These are phyloP conservation scores for Mus pahari DNA, from an alignment of 2,113 vertebrate species.

Conservation along the genomic window DNA sequence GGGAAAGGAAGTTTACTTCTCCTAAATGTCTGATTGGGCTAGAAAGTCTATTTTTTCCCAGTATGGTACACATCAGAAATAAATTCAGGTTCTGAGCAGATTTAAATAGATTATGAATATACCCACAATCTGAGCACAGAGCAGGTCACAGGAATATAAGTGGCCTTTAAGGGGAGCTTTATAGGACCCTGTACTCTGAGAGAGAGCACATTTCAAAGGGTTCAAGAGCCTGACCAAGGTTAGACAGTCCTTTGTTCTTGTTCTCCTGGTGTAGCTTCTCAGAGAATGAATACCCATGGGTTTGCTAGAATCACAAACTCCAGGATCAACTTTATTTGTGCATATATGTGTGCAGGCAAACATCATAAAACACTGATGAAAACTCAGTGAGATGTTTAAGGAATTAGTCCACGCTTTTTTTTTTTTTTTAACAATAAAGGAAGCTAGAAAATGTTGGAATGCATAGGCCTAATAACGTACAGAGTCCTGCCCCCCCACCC, in stretches of 20 bases:
- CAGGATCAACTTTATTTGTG: neutral
- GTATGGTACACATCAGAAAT: neutral
- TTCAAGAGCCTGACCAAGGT: neutral
- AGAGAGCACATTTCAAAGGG: neutral
- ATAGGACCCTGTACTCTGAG: neutral
- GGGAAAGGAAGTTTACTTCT: neutral
- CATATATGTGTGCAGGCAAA: neutral
- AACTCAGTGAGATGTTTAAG: neutral
- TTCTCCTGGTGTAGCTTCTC: neutral
- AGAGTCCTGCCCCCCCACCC: neutral
- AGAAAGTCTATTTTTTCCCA: neutral
- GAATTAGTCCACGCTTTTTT: neutral
- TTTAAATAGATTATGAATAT: conserved; percentile 17
- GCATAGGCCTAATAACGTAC: neutral
- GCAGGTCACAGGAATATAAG: neutral
- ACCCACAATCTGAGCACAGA: neutral
- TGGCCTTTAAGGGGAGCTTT: neutral
- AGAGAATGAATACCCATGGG: neutral
- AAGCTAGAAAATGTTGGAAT: neutral
- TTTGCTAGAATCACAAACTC: neutral
- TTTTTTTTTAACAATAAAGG: neutral
- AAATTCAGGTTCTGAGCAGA: neutral
- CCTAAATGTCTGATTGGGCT: neutral
- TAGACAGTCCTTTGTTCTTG: neutral
- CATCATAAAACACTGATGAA: conserved; percentile 10